Evolutionary conservation across 2,888 invertebrate genomes (phyloP).

Genomic region (Melanophora roralis): DNA sequence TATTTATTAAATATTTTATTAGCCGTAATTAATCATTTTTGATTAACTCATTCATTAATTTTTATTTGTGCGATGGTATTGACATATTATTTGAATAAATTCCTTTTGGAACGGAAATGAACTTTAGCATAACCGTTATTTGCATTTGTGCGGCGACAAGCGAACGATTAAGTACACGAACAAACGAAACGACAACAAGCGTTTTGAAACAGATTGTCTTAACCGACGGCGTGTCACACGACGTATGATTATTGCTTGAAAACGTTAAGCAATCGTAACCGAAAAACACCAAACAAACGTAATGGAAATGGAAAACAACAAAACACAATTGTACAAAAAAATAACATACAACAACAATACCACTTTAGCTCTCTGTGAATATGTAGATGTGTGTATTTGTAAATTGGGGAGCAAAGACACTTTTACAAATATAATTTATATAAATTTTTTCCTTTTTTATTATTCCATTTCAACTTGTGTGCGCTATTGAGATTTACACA

Average conservation of each 20-base stretch:
- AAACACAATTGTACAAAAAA: conserved; percentile 51
- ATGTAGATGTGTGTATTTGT: conserved; percentile 17
- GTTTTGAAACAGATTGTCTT: conserved; percentile 57
- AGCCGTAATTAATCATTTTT: neutral
- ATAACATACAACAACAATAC: conserved; percentile 24
- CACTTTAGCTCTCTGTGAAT: conserved; percentile 9
- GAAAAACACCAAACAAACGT: conserved; percentile 60
- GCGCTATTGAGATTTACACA: conserved; percentile 29
- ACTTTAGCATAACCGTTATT: conserved; percentile 18
- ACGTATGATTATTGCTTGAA: conserved; percentile 67
- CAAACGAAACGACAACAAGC: conserved; percentile 43
- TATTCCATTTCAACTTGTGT: conserved; percentile 37
- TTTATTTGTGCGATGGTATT: conserved; percentile 1
- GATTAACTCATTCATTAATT: neutral
- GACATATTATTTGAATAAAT: conserved; percentile 6
- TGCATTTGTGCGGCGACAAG: conserved; percentile 15
- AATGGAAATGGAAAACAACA: conserved; percentile 63
- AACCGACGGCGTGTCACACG: conserved; percentile 75
- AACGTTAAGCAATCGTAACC: conserved; percentile 68
- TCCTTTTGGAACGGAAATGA: conserved; percentile 38
- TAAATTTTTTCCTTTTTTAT: neutral
- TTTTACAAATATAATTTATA: conserved; percentile 40
- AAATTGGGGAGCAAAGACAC: conserved; percentile 52
- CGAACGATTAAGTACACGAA: neutral
- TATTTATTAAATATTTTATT: neutral